Percentiles rank a stretch among this genome's conserved stretches.
Conservation (phyloP, 1,140 invertebrate species). For the Plectus sambesii region DNA sequence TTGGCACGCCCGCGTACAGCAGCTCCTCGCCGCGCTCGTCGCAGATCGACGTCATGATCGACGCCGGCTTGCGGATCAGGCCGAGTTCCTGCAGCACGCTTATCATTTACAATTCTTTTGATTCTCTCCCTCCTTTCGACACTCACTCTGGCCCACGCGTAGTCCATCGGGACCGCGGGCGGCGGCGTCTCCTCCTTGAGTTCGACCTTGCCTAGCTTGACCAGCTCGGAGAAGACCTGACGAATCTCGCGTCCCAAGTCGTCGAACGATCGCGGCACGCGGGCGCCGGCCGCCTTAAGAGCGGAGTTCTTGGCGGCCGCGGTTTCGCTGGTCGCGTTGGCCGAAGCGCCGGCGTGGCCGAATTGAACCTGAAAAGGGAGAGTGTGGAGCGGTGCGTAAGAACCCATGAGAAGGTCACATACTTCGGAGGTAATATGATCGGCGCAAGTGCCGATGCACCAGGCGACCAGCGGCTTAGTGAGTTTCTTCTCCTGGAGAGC, state of each 20-base stretch:
- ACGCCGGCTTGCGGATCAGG: slow-evolving; percentile 92
- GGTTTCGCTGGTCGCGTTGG: slow-evolving; percentile 86
- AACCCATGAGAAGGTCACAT: slow-evolving; percentile 5
- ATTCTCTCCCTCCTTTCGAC: slow-evolving; percentile 6
- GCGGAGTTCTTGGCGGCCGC: slow-evolving; percentile 81
- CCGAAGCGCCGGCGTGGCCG: slow-evolving; percentile 94
- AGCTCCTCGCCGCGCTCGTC: slow-evolving; percentile 97
- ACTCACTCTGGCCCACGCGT: slow-evolving; percentile 81
- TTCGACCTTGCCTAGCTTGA: slow-evolving; percentile 67
- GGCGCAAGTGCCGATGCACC: slow-evolving; percentile 88
- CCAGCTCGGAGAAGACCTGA: slow-evolving; percentile 65
- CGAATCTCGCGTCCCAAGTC: slow-evolving; percentile 66
- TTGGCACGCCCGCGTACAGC: slow-evolving; percentile 94
- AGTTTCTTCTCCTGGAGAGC: slow-evolving; percentile 69
- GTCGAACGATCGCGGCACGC: slow-evolving; percentile 85
- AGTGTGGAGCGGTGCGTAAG: background rate
- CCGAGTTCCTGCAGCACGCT: slow-evolving; percentile 70
- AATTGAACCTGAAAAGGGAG: slow-evolving; percentile 68
- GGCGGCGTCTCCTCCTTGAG: slow-evolving; percentile 82
- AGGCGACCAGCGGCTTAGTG: slow-evolving; percentile 88
- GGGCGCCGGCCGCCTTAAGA: slow-evolving; percentile 66
- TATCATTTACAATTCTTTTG: background rate
- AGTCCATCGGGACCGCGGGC: slow-evolving; percentile 98
- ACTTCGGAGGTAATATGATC: slow-evolving; percentile 35
- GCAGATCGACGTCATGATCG: slow-evolving; percentile 98